These are phyloP conservation scores for Heliconius himera DNA, from an alignment of 1,140 invertebrate species.

Conservation along the genomic window DNA sequence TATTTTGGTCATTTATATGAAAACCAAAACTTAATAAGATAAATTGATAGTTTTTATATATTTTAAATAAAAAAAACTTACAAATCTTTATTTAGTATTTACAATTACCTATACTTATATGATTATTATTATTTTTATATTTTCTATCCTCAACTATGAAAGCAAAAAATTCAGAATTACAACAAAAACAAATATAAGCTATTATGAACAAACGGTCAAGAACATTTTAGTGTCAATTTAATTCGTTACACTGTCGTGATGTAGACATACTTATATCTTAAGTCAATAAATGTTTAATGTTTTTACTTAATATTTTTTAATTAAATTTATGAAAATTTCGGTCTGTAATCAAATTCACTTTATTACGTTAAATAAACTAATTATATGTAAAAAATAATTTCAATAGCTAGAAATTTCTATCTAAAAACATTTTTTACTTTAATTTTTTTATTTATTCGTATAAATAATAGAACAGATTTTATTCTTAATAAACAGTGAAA, in stretches of 20 bases:
- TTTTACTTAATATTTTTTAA: no score
- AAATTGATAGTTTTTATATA: not conserved
- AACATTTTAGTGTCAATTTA: conserved; percentile 4
- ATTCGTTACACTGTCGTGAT: not conserved
- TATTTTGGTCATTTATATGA: not conserved
- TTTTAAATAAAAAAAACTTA: not conserved
- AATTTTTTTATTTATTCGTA: no score
- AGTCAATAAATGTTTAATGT: not conserved
- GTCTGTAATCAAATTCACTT: no score
- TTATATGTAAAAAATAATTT: no score
- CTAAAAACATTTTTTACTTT: no score
- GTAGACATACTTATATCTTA: conserved; percentile 3
- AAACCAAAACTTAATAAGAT: not conserved
- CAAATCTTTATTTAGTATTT: not conserved
- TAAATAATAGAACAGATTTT: not conserved
- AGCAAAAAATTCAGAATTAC: not conserved
- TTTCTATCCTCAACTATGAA: not conserved
- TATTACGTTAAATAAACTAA: no score
- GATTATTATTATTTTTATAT: not conserved
- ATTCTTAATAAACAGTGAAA: no score
- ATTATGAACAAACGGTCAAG: conserved; percentile 2
- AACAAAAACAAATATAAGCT: not conserved
- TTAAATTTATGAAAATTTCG: no score
- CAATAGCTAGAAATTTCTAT: no score
- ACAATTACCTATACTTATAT: not conserved